Evolutionary conservation across 1,140 invertebrate genomes (phyloP), one percentile per base, ranked within the genome.

Genomic region (Aphis craccivora): DNA sequence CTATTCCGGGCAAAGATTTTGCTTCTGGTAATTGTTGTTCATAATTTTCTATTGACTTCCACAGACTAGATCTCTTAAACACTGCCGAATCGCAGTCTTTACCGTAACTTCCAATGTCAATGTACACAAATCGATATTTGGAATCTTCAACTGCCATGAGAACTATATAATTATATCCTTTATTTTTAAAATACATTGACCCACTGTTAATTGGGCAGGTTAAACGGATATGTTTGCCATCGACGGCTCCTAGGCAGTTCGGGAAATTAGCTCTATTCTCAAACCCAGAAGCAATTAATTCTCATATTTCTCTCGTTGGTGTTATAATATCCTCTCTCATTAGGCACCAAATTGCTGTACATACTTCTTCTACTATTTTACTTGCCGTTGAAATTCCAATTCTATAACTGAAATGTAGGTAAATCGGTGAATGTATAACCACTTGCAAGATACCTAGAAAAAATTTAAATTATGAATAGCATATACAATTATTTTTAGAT

Each of bases 151-250:
- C 30, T 84, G 94, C 94, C 43, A 94, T 43, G 45, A 94, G 87
- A 51, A 94, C 94, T 83, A 94, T 94, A 94, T 94, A 94, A 89
- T 93, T 89, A 84, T 92, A 92, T 43, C 35, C 53, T 84, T 94
- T 94, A 93, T 94, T 93, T 86, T 94, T 94, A 87, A 94, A 94
- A 88, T 94, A 94, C 81, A 93, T 93, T 35, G 84, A 91, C 48
- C 94, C 94, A 87, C 94, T 94, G 84, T 95, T 95, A 76, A 40
- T 8, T 95, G 96, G 94, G 22, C 89, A 93, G 91, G 94, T 92
- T 81, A 95, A 95, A 22, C 94, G 40, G 35, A 96, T 93, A 93
- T 96, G 95, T 90, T 95, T 95, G 2, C 95, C 95, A 93, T 93
- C 76, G 67, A 83, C 30, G 55, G 55, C 55, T 60, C 25, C 55